Base-by-base conservation (phyloP, 2,113 vertebrate species). In the Hylia prasina region DNA sequence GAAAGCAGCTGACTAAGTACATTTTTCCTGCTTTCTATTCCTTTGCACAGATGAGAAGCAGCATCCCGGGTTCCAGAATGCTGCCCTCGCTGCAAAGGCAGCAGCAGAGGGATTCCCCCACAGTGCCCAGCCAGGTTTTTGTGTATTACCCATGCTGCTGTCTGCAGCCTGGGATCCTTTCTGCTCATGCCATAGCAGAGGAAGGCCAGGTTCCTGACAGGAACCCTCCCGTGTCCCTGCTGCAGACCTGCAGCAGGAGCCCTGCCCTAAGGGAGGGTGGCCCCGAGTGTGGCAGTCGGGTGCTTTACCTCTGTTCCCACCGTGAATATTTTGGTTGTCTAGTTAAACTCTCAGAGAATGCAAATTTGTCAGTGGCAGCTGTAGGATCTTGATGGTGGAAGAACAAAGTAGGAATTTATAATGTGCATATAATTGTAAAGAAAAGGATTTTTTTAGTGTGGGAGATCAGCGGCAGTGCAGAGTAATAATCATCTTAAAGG, bases 391-490 rank as follows among this genome's bases (percentile, higher is more conserved):
- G 87, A 70, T 94, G 95, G 94, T 90, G 84, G 93, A 89, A 96
- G 93, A 97, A 97, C 95, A 95, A 97, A 97, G 94, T 94, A 89
- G 92, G 92, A 98, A 97, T 95, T 96, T 84, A 96, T 96, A 83
- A 96, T 91, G 68, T 91, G 91, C 94, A 84, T 75, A 61, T 93
- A 96, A 97, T 89, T 97, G 78, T 96, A 91, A 97, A 88, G 93
- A 93, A 92, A 92, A 91, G 71, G 78, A 69, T 68, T 95, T 95
- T 97, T 95, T 97, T 90, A 77, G 82, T 79, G 84, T 81, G 84
- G 42, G 76, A 66, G 93, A 96, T 97, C 92, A 96, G 87, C 19
- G 0, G 81, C 90, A 89, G 76, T 66, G 89, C 87, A 79, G 95
- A 93, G 95, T 93, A 96, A 96, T 93, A 93, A 97, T 96, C 82